A percentile compares a stretch with the other conserved stretches of the same genome.
phyloP scores from a whole-genome alignment of 2,797 vertebrate species.

The Poecile montanus region DNA sequence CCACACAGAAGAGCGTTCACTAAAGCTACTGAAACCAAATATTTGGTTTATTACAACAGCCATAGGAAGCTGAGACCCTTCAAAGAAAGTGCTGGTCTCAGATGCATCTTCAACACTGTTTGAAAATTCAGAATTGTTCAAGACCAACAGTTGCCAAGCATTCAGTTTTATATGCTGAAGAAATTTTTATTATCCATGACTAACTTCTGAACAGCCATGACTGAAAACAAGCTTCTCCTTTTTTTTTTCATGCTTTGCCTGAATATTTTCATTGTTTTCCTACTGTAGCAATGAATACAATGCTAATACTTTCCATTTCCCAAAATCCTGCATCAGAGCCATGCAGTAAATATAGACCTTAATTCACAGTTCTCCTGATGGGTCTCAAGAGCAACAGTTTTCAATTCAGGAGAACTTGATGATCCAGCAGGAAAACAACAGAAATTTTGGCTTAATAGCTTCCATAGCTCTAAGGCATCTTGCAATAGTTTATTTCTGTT shows the following conservation, averaged over 20 bases:
- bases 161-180: conserved; percentile 26
- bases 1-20: background rate
- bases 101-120: background rate
- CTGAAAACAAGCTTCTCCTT: background rate
- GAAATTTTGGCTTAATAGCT: conserved; percentile 10
- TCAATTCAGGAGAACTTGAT: background rate
- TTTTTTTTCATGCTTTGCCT: background rate
- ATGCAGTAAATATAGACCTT: background rate
- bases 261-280: conserved; percentile 10
- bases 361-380: background rate
- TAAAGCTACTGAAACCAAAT: conserved; percentile 45
- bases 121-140: conserved; percentile 33
- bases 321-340: background rate
- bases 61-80: background rate
- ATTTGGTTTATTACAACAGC: background rate
- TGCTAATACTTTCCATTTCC: background rate
- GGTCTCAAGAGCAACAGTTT: background rate
- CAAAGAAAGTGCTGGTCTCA: conserved; percentile 10
- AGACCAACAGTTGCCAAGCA: background rate
- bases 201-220: background rate
- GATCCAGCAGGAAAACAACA: background rate
- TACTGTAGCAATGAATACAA: background rate
- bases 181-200: background rate
- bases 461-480: conserved; percentile 2
- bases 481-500: conserved; percentile 8